These are phyloP conservation scores for Cosmia trapezina DNA, from an alignment of 2,888 invertebrate species.

Conservation along the genomic window DNA sequence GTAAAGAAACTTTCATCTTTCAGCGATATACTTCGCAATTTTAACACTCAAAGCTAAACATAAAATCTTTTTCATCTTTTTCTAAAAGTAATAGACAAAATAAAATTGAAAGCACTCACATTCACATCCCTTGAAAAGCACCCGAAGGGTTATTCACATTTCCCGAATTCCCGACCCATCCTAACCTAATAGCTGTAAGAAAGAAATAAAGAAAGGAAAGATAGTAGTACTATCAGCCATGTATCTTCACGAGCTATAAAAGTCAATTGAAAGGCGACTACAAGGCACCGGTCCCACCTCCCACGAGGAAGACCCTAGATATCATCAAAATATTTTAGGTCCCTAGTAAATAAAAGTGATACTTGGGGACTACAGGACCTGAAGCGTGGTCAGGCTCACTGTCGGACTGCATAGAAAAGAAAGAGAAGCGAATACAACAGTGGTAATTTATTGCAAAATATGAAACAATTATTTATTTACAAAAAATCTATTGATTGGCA, in stretches of 20 bases:
- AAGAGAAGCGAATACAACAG: no score
- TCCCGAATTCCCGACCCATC: conserved; percentile 26
- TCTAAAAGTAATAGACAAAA: conserved; percentile 33
- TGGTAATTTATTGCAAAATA: no score
- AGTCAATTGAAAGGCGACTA: conserved; percentile 59
- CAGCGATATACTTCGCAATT: background rate
- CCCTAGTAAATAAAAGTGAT: no score
- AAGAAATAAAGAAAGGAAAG: conserved; percentile 19
- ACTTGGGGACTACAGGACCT: no score
- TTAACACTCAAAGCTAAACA: conserved; percentile 5
- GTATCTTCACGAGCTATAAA: conserved; percentile 56
- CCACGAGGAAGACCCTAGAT: background rate
- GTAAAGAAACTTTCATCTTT: background rate
- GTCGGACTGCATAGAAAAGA: no score
- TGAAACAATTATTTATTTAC: no score
- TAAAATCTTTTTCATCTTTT: conserved; percentile 16
- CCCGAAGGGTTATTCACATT: conserved; percentile 32
- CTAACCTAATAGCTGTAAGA: conserved; percentile 32
- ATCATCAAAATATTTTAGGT: background rate
- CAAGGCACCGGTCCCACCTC: conserved; percentile 9
- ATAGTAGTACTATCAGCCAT: conserved; percentile 38
- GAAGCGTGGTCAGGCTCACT: no score
- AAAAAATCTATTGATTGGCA: no score
- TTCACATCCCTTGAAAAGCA: conserved; percentile 25
- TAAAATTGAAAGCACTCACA: conserved; percentile 22